These are phyloP conservation scores for Tetramorium alpestre DNA, from an alignment of 1,140 invertebrate species.

Conservation along the genomic window DNA sequence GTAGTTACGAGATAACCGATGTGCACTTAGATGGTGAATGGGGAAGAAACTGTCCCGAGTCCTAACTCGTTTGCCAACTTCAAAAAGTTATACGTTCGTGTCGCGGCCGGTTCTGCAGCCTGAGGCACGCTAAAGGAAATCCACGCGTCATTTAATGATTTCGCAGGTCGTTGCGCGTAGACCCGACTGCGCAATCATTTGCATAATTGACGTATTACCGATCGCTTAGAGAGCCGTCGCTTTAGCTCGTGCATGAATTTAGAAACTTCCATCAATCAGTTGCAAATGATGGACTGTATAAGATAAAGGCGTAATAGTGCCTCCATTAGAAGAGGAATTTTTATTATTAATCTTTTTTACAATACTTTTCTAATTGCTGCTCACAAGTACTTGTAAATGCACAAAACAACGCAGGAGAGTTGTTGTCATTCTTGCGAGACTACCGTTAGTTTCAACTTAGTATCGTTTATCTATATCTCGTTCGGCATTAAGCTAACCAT, in stretches of 20 bases:
- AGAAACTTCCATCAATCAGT: constrained; percentile 38
- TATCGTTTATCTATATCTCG: not conserved
- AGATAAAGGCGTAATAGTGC: not conserved
- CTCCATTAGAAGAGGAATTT: not conserved
- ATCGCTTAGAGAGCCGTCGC: constrained; percentile 38
- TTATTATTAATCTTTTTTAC: constrained; percentile 21
- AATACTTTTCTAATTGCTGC: not conserved
- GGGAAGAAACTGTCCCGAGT: not conserved
- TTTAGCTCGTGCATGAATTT: constrained; percentile 1
- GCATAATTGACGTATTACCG: constrained; percentile 55
- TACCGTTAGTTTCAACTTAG: not conserved
- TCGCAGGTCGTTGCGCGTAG: constrained; percentile 22
- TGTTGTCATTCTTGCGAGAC: not conserved
- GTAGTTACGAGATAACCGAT: constrained; percentile 6
- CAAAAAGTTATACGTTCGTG: constrained; percentile 11
- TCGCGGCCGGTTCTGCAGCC: not conserved
- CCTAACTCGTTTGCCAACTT: not conserved
- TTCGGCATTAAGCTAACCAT: not conserved
- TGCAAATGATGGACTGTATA: not conserved
- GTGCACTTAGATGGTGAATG: constrained; percentile 26
- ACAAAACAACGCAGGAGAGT: not conserved
- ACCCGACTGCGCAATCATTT: constrained; percentile 41
- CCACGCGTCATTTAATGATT: constrained; percentile 36
- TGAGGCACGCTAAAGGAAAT: constrained; percentile 25
- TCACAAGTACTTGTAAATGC: not conserved